These are phyloP conservation scores for Henricia sp. DNA, from an alignment of 53 echinoderm and acorn worm species.

Conservation along the genomic window DNA sequence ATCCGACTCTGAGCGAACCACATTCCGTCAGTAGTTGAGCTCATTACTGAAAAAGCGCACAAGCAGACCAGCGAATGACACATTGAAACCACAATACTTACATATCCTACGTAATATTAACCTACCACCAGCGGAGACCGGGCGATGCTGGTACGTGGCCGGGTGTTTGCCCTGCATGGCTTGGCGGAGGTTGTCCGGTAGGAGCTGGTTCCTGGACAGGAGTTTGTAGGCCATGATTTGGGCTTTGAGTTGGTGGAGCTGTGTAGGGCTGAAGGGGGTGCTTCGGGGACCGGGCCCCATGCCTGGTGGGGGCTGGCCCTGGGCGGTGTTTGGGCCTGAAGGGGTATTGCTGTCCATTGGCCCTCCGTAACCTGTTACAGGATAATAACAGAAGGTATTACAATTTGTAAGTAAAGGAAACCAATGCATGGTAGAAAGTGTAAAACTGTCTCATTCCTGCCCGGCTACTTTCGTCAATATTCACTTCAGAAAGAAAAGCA, in stretches of 20 bases:
- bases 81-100: slow-evolving; percentile 57
- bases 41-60: too few relatives aligned
- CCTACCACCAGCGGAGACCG: slow-evolving; percentile 71
- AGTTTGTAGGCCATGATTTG: slow-evolving; percentile 98
- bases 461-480: too few relatives aligned
- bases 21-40: too few relatives aligned
- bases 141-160: slow-evolving; percentile 69
- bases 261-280: slow-evolving; percentile 82
- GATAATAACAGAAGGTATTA: too few relatives aligned
- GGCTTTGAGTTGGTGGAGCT: slow-evolving; percentile 98
- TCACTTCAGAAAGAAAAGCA: too few relatives aligned
- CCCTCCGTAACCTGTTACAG: slow-evolving; percentile 63
- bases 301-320: slow-evolving; percentile 46
- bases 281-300: slow-evolving; percentile 62
- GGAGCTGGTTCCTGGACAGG: slow-evolving; percentile 85
- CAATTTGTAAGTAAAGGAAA: too few relatives aligned
- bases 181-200: slow-evolving; percentile 85
- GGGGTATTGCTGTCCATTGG: slow-evolving; percentile 61
- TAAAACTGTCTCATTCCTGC: too few relatives aligned
- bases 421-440: too few relatives aligned
- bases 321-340: slow-evolving; percentile 16
- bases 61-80: too few relatives aligned
- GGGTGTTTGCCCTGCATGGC: slow-evolving; percentile 84
- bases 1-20: too few relatives aligned
- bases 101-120: slow-evolving; percentile 48